A percentile compares a stretch with the other conserved stretches of the same genome.
Conservation (phyloP, 2,113 vertebrate genomes). For the Leuciscus idus region DNA sequence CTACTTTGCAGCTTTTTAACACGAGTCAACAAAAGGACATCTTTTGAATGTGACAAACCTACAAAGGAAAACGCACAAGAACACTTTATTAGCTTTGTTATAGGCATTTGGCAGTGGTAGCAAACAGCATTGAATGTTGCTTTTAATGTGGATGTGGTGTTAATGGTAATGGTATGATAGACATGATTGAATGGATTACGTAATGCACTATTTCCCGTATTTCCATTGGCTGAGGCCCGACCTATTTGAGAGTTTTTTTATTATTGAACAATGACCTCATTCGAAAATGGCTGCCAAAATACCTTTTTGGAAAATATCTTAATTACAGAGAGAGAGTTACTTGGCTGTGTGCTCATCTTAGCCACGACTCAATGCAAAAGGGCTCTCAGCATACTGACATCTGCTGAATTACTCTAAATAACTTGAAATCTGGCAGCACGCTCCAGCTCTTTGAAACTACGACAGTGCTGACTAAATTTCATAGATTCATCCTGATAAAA, state of each 20-base stretch:
- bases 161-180: constrained; percentile 55
- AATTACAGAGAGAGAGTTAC: constrained; percentile 72
- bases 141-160: constrained; percentile 45
- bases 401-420: constrained; percentile 72
- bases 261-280: constrained; percentile 78
- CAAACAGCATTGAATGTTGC: constrained; percentile 27
- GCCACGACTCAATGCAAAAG: constrained; percentile 63
- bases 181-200: constrained; percentile 65
- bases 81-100: constrained; percentile 28
- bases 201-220: constrained; percentile 63
- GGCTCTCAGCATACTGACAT: constrained; percentile 63
- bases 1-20: background rate
- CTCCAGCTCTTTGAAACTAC: constrained; percentile 44
- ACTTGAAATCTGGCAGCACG: constrained; percentile 60
- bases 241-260: constrained; percentile 61
- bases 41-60: constrained; percentile 25
- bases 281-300: constrained; percentile 72
- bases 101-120: constrained; percentile 6
- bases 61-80: background rate
- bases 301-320: constrained; percentile 72
- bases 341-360: constrained; percentile 69
- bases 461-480: constrained; percentile 57
- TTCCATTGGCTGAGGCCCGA: constrained; percentile 69
- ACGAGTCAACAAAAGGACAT: constrained; percentile 6
- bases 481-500: constrained; percentile 47